These are phyloP conservation scores for Limosa lapponica DNA, from an alignment of 2,797 vertebrate species.

Conservation along the genomic window DNA sequence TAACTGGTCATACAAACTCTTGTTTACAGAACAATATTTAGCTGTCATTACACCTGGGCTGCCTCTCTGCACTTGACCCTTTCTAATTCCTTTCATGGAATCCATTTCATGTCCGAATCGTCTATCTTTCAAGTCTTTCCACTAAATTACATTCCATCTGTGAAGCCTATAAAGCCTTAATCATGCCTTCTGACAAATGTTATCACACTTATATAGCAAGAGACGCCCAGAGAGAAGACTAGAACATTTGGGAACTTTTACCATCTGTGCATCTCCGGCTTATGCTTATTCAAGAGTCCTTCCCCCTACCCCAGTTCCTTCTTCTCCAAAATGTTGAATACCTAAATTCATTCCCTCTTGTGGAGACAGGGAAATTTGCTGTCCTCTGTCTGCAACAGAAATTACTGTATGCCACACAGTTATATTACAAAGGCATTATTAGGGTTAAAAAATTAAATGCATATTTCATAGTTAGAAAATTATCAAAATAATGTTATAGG, in stretches of 20 bases:
- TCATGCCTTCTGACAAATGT: conserved; percentile 55
- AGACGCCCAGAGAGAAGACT: conserved; percentile 31
- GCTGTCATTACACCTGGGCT: not conserved
- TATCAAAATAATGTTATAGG: not conserved
- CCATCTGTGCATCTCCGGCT: conserved; percentile 48
- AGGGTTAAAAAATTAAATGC: not conserved
- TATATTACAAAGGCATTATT: not conserved
- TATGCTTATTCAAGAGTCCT: conserved; percentile 8
- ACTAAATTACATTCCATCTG: conserved; percentile 44
- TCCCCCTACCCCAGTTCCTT: not conserved
- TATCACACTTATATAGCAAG: conserved; percentile 41
- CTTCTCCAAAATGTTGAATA: not conserved
- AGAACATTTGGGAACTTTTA: conserved; percentile 50
- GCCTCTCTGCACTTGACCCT: not conserved
- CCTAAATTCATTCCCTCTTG: not conserved
- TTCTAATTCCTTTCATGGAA: not conserved
- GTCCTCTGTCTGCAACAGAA: not conserved
- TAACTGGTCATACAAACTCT: not conserved
- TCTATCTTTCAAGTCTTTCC: conserved; percentile 9
- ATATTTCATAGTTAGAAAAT: not conserved
- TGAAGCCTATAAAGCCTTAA: conserved; percentile 39
- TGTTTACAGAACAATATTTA: not conserved
- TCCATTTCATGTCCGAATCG: not conserved
- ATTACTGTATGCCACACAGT: not conserved
- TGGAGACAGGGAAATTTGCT: not conserved